Conservation (phyloP, 2,797 vertebrate species). For the Squalus acanthias region DNA sequence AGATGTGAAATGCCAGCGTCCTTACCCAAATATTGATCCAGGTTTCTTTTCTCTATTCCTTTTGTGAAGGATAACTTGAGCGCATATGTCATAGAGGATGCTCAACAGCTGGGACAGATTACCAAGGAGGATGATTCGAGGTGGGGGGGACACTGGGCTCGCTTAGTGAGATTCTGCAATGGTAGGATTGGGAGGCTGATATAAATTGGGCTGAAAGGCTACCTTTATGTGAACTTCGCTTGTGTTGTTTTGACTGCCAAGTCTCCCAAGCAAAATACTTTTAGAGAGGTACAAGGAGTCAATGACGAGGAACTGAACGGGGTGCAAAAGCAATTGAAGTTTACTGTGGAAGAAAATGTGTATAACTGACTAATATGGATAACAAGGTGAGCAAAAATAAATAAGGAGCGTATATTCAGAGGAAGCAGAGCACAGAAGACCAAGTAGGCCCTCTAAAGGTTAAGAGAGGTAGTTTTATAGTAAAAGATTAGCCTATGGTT, state of each 20-base stretch:
- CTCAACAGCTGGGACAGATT: not conserved
- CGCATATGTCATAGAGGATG: not conserved
- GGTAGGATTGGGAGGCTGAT: not conserved
- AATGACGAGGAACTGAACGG: not conserved
- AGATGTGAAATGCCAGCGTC: not conserved
- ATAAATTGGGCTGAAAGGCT: too few species aligned
- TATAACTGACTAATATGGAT: not conserved
- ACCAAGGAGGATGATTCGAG: not conserved
- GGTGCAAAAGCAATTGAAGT: not conserved
- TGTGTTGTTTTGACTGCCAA: not conserved
- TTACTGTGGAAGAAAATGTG: not conserved
- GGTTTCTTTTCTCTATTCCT: not conserved
- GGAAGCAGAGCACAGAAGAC: not conserved
- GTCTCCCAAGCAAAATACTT: not conserved
- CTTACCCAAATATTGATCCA: not conserved
- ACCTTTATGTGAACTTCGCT: not conserved
- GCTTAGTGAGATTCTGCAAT: not conserved
- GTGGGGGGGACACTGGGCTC: not conserved
- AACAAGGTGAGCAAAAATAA: not conserved
- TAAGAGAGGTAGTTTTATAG: not conserved
- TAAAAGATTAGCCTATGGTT: not conserved
- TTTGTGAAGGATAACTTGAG: not conserved
- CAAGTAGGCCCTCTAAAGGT: conserved; percentile 21
- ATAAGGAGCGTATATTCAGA: not conserved
- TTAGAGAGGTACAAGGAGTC: not conserved